Percentiles rank a stretch among this genome's conserved stretches.
These are phyloP conservation scores for Amblyopsis hoosieri DNA, from an alignment of 2,797 vertebrate species.

Conservation along the genomic window DNA sequence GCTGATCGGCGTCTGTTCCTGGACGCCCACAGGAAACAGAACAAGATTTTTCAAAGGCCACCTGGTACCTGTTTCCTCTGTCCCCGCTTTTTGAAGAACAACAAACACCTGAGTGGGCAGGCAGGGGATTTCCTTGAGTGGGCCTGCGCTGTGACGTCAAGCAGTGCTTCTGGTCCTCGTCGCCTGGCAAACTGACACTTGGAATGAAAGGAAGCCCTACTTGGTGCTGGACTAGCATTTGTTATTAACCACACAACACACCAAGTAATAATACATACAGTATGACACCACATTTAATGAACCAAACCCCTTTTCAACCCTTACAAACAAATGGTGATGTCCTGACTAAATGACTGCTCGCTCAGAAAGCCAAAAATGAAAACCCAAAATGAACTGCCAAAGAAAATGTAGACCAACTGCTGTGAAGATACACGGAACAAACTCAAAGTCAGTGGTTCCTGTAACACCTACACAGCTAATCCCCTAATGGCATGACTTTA, in stretches of 20 bases:
- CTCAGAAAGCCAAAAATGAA: neutral
- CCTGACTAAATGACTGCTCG: neutral
- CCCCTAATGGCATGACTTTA: neutral
- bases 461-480: neutral
- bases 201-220: neutral
- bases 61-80: slow-evolving; percentile 63
- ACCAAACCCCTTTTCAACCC: too few relatives aligned
- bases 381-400: neutral
- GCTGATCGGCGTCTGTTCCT: slow-evolving; percentile 24
- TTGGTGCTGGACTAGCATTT: too few relatives aligned
- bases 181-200: slow-evolving; percentile 34
- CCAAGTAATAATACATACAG: too few relatives aligned
- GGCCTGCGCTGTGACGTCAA: slow-evolving; percentile 47
- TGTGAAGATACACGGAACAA: neutral
- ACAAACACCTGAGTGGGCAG: slow-evolving; percentile 59
- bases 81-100: slow-evolving; percentile 47
- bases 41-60: slow-evolving; percentile 45
- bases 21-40: slow-evolving; percentile 43
- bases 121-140: slow-evolving; percentile 43
- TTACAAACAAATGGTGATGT: neutral
- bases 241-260: too few relatives aligned
- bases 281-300: too few relatives aligned
- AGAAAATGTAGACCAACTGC: neutral
- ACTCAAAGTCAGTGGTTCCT: neutral
- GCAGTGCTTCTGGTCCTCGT: slow-evolving; percentile 53